Percentiles rank a stretch among this genome's conserved stretches.
phyloP scores from a whole-genome alignment of 2,888 invertebrate species.

The Odontocolon sp. region DNA sequence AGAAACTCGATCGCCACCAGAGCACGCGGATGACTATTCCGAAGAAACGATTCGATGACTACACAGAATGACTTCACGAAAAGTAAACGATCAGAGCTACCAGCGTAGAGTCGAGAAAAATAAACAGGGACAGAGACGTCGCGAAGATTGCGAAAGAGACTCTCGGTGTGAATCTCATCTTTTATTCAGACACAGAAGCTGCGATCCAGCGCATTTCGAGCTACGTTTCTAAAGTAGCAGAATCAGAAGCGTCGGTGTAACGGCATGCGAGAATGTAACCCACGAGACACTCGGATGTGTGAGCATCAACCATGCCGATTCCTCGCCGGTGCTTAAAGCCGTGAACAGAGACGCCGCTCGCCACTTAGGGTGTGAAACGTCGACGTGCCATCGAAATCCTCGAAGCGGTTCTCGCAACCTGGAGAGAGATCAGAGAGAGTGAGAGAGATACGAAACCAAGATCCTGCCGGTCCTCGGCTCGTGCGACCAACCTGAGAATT shows the following conservation, averaged over 20 bases:
- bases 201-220: slow-evolving; percentile 25
- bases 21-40: too few relatives aligned
- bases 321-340: slow-evolving; percentile 56
- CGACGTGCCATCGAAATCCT: slow-evolving; percentile 73
- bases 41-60: too few relatives aligned
- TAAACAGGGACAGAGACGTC: slow-evolving; percentile 31
- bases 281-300: slow-evolving; percentile 39
- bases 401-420: slow-evolving; percentile 49
- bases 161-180: slow-evolving; percentile 79
- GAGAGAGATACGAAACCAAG: background rate
- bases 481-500: slow-evolving; percentile 46
- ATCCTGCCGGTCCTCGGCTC: background rate
- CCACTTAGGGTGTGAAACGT: slow-evolving; percentile 78
- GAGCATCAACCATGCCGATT: slow-evolving; percentile 52
- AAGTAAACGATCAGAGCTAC: too few relatives aligned
- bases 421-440: slow-evolving; percentile 6
- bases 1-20: slow-evolving; percentile 18
- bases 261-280: slow-evolving; percentile 48
- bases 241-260: slow-evolving; percentile 33
- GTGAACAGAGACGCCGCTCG: slow-evolving; percentile 71
- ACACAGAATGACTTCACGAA: too few relatives aligned
- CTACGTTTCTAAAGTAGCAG: background rate
- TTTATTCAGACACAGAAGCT: slow-evolving; percentile 71
- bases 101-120: too few relatives aligned
- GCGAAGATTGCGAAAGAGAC: slow-evolving; percentile 70